Conservation (phyloP, 30 jellyfish, hydroid and myxozoan genomes). For the Phacellophora camtschatica region DNA sequence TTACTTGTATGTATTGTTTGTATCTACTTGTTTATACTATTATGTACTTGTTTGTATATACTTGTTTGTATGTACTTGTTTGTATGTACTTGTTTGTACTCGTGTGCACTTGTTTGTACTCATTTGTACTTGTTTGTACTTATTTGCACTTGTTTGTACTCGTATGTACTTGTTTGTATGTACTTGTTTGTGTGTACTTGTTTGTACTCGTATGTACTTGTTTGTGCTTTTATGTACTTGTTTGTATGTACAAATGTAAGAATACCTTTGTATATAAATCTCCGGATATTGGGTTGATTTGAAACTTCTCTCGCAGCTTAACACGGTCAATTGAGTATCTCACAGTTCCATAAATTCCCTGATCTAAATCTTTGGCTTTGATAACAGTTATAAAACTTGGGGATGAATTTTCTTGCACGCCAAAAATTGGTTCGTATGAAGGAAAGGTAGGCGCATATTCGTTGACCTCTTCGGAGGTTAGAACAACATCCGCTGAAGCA, state of each 20-base stretch:
- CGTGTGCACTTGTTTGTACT: background rate
- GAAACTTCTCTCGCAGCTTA: conserved; percentile 17
- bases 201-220: background rate
- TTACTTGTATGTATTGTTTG: background rate
- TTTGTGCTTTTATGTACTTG: background rate
- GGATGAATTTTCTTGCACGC: conserved; percentile 46
- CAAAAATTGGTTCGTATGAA: background rate
- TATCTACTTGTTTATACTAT: background rate
- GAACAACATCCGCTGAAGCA: conserved; percentile 38
- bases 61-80: too few relatives aligned
- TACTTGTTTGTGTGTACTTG: too few relatives aligned
- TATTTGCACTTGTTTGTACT: background rate
- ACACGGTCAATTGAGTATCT: conserved; percentile 53
- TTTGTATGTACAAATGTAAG: background rate
- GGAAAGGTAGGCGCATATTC: conserved; percentile 29
- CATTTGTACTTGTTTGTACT: background rate
- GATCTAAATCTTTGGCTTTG: conserved; percentile 57
- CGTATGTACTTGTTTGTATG: background rate
- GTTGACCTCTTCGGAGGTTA: conserved; percentile 31
- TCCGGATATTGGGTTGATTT: conserved; percentile 50
- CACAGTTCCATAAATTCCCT: conserved; percentile 48
- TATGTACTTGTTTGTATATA: background rate
- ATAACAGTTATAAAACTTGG: conserved; percentile 61
- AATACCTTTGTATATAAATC: conserved; percentile 60
- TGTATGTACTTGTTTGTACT: background rate